Percentiles rank a stretch among this genome's conserved stretches.
These are phyloP conservation scores for Calvadosia cruxmelitensis DNA, from an alignment of 30 jellyfish, hydroid and myxozoan genomes.

Conservation along the genomic window DNA sequence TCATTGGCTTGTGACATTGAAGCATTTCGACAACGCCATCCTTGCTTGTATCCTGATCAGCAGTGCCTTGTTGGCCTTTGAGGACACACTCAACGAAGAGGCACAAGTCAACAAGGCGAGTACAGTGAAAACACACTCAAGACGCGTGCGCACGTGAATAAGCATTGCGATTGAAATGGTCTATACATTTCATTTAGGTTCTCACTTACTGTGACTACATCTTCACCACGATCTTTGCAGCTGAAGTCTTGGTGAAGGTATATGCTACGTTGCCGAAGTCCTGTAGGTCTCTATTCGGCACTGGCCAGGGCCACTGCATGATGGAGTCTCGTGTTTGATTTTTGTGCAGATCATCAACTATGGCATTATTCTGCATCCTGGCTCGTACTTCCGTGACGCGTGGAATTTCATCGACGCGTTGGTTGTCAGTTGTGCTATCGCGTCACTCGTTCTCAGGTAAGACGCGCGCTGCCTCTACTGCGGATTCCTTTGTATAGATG, in stretches of 20 bases:
- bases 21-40: conserved; percentile 71
- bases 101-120: conserved; percentile 31
- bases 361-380: conserved; percentile 72
- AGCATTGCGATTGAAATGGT: not conserved
- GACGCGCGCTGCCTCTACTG: no score
- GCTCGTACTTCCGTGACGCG: conserved; percentile 87
- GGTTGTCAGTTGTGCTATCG: conserved; percentile 96
- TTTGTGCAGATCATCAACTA: conserved; percentile 54
- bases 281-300: no score
- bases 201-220: conserved; percentile 45
- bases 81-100: conserved; percentile 53
- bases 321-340: no score
- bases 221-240: conserved; percentile 67
- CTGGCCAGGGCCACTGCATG: no score
- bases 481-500: no score
- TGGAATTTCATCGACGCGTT: conserved; percentile 93
- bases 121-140: not conserved
- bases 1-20: conserved; percentile 63
- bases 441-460: conserved; percentile 79
- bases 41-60: conserved; percentile 71
- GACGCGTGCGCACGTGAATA: not conserved
- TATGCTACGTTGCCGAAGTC: no score
- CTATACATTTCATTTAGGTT: conserved; percentile 23
- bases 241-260: conserved; percentile 74
- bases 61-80: conserved; percentile 82